Evolutionary conservation across 2,888 invertebrate genomes (phyloP).

Genomic region (Kuschelorhynchus macadamiae): DNA sequence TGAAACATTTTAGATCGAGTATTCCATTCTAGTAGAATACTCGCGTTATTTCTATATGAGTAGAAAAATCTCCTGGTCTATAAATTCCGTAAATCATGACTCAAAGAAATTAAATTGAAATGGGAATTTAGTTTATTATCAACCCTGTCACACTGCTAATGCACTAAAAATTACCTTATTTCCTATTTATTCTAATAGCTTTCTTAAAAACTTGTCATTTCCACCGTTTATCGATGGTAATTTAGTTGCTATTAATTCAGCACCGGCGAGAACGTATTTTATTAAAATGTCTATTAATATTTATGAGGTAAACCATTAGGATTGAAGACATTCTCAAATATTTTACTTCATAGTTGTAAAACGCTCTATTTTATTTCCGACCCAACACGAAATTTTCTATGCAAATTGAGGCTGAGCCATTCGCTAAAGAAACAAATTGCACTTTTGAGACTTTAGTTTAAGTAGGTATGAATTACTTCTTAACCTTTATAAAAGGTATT

Average conservation of each 20-base stretch:
- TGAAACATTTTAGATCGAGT: too few relatives aligned
- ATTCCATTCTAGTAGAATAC: too few relatives aligned
- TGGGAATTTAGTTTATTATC: not conserved
- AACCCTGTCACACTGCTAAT: conserved; percentile 10
- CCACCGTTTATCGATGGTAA: conserved; percentile 42
- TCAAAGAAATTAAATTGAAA: too few relatives aligned
- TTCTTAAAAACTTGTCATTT: conserved; percentile 46
- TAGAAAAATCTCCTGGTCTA: too few relatives aligned
- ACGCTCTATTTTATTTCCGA: conserved; percentile 44
- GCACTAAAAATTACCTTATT: conserved; percentile 30
- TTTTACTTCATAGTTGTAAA: conserved; percentile 41
- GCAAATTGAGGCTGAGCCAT: conserved; percentile 39
- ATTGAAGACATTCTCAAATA: conserved; percentile 44
- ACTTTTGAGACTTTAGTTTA: conserved; percentile 46
- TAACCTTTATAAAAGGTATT: conserved; percentile 43
- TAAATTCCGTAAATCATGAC: too few relatives aligned
- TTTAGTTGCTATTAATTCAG: conserved; percentile 40
- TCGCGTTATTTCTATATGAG: too few relatives aligned
- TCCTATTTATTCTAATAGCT: conserved; percentile 27
- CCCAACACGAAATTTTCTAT: conserved; percentile 43
- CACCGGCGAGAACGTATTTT: conserved; percentile 28
- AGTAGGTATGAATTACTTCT: conserved; percentile 43
- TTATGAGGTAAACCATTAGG: conserved; percentile 44
- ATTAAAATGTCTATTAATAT: conserved; percentile 47
- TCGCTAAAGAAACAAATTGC: conserved; percentile 44